Conservation (phyloP, 2,113 vertebrate genomes). For the Dicerorhinus sumatrensis region DNA sequence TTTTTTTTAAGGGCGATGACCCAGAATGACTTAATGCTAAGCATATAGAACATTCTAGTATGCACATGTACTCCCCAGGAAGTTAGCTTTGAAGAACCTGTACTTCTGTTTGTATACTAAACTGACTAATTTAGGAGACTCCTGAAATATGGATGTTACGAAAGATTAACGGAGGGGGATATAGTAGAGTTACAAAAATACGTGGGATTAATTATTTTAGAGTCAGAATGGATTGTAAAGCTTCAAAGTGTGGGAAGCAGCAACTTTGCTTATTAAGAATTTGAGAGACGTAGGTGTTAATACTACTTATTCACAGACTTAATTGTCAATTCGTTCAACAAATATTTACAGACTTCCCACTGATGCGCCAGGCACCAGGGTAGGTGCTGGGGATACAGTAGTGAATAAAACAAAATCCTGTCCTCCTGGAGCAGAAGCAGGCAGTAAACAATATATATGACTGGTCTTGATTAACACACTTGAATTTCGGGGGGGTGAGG, state of each 20-base stretch:
- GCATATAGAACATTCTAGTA: not conserved
- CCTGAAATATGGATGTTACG: not conserved
- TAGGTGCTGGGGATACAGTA: not conserved
- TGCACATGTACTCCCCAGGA: not conserved
- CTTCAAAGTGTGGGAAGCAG: constrained; percentile 28
- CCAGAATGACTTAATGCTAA: not conserved
- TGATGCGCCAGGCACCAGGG: not conserved
- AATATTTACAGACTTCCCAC: not conserved
- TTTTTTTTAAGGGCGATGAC: not conserved
- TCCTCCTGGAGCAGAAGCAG: not conserved
- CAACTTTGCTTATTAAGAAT: not conserved
- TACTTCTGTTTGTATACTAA: not conserved
- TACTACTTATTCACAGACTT: not conserved
- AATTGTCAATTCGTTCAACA: not conserved
- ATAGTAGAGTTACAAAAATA: not conserved
- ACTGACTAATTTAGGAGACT: not conserved
- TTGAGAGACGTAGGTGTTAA: not conserved
- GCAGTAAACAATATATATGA: not conserved
- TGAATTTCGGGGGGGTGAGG: not conserved
- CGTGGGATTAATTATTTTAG: not conserved
- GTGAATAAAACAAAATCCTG: not conserved
- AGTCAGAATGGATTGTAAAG: not conserved
- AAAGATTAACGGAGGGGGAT: not conserved
- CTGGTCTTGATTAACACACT: not conserved
- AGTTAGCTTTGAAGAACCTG: not conserved